Conservation (phyloP, 1,140 invertebrate genomes). For the Aethina tumida region DNA sequence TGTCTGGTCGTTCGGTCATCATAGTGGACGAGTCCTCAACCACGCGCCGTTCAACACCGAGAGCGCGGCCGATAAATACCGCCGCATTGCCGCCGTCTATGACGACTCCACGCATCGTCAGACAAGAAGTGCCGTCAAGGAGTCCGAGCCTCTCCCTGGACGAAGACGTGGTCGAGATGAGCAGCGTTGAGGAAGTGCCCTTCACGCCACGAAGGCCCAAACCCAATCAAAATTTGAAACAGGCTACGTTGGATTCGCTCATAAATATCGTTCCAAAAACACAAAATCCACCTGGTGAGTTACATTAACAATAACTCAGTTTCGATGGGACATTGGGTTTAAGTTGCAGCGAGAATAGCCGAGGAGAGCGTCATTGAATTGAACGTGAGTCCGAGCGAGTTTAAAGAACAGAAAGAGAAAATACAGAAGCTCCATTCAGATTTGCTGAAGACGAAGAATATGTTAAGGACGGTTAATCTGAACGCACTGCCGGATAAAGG, state of each 20-base stretch:
- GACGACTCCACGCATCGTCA: too few species aligned
- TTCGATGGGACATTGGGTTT: neutral
- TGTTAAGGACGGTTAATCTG: constrained; percentile 40
- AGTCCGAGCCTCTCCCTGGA: neutral
- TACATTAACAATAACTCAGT: neutral
- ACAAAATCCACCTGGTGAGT: neutral
- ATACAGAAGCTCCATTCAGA: constrained; percentile 7
- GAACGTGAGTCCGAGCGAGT: constrained; percentile 3
- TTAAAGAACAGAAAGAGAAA: constrained; percentile 2
- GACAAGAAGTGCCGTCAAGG: too few species aligned
- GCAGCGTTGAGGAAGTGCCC: constrained; percentile 1
- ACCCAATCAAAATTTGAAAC: neutral
- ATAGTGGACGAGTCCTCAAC: too few species aligned
- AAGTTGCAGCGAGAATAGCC: neutral
- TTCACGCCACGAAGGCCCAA: neutral
- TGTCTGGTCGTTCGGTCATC: too few species aligned
- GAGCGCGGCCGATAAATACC: too few species aligned
- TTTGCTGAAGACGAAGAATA: constrained; percentile 29
- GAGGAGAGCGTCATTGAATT: neutral
- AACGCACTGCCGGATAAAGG: constrained; percentile 44
- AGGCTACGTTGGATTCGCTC: constrained; percentile 1
- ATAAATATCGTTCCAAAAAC: constrained; percentile 1
- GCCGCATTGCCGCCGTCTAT: too few species aligned
- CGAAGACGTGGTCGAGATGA: constrained; percentile 1
- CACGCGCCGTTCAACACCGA: too few species aligned